Evolutionary conservation across 2,113 vertebrate genomes (phyloP).

Genomic region (Callaeas wilsoni): DNA sequence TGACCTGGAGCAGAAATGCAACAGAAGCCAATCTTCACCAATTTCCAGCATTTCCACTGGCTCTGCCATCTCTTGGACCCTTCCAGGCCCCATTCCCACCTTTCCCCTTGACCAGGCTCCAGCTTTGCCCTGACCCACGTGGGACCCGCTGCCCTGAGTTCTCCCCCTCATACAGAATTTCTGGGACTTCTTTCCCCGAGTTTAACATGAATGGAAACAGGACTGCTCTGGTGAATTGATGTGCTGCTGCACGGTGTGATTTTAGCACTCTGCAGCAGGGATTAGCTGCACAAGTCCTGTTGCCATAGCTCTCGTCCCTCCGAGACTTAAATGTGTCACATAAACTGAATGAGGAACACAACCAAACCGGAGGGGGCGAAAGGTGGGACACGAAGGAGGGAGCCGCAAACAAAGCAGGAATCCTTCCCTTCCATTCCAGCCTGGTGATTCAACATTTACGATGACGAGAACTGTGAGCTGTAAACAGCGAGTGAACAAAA

Average conservation of each 20-base stretch:
- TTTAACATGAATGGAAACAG: not conserved
- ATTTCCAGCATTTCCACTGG: fast-evolving
- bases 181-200: not conserved
- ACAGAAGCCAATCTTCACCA: not conserved
- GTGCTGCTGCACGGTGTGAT: not conserved
- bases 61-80: not conserved
- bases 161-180: not conserved
- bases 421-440: not conserved
- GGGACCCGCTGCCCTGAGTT: not conserved
- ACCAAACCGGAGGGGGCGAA: not conserved
- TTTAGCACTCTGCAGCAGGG: not conserved
- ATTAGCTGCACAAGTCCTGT: conserved; percentile 45
- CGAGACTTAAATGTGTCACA: not conserved
- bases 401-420: not conserved
- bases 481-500: conserved; percentile 14
- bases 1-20: not conserved
- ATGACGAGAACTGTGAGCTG: not conserved
- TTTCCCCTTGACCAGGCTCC: not conserved
- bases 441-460: not conserved
- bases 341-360: not conserved
- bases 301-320: conserved; percentile 57
- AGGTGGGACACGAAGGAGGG: not conserved
- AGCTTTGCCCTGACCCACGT: fast-evolving
- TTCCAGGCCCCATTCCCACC: not conserved
- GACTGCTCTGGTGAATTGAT: not conserved